These are phyloP conservation scores for Catostomus latipinnis DNA, from an alignment of 2,797 vertebrate species.

Conservation along the genomic window DNA sequence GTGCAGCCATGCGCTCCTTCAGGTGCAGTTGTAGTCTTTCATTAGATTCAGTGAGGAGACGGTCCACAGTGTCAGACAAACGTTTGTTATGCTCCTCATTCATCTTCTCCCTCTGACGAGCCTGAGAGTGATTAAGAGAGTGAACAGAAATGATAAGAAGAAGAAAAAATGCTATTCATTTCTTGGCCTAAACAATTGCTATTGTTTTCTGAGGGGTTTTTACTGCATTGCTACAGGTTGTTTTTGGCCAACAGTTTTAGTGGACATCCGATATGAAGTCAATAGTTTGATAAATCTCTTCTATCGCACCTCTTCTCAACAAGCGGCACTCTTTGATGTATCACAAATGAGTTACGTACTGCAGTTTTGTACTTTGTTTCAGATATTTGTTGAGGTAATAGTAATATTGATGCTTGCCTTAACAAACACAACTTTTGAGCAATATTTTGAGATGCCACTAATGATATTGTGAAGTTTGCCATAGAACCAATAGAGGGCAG, in stretches of 20 bases:
- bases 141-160: background rate
- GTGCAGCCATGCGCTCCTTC: slow-evolving; percentile 94
- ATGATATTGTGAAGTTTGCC: background rate
- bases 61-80: slow-evolving; percentile 93
- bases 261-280: too few species aligned
- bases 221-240: too few species aligned
- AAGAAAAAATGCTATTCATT: background rate
- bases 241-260: too few species aligned
- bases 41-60: slow-evolving; percentile 92
- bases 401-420: too few species aligned
- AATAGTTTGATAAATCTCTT: background rate
- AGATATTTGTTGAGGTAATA: too few species aligned
- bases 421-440: background rate
- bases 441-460: background rate
- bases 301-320: background rate
- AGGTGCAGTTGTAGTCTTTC: slow-evolving; percentile 94
- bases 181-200: too few species aligned
- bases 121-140: slow-evolving; percentile 68
- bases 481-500: slow-evolving; percentile 54
- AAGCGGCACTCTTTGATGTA: background rate
- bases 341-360: background rate
- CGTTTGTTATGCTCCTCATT: slow-evolving; percentile 96
- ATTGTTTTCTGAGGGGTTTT: too few species aligned
- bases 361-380: background rate
- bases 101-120: slow-evolving; percentile 96